Conservation (phyloP, 2,113 vertebrate species). For the Apistogramma diplotaenia region DNA sequence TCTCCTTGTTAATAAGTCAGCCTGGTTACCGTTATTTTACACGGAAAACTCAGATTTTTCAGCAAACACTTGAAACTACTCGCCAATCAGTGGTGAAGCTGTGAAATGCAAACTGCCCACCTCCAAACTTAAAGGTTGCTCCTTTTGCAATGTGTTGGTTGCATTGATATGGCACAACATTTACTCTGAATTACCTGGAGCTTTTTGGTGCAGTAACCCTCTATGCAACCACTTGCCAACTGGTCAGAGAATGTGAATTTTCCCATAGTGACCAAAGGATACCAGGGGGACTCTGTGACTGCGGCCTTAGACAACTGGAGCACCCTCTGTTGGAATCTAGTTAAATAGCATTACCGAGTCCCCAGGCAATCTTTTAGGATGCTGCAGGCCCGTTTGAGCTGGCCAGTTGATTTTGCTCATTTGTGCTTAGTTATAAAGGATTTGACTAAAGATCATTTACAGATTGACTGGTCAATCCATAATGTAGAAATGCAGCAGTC, state of each 20-base stretch:
- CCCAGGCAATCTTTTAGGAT: rapidly evolving
- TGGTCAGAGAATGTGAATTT: no score
- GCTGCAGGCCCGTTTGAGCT: not conserved
- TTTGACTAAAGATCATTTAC: rapidly evolving
- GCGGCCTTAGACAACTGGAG: no score
- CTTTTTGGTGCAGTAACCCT: no score
- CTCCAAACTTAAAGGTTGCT: not conserved
- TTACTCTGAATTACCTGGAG: not conserved
- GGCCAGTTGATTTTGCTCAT: no score
- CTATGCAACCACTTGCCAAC: no score
- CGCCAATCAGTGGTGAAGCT: no score
- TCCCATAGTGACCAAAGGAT: no score
- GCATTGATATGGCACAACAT: not conserved
- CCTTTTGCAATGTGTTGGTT: rapidly evolving
- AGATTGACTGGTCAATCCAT: no score
- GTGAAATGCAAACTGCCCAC: rapidly evolving
- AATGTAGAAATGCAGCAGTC: no score
- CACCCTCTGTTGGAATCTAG: no score
- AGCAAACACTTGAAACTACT: no score
- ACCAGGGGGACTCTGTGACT: no score
- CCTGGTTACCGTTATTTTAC: not conserved
- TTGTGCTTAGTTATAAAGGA: not conserved
- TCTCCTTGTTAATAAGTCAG: not conserved
- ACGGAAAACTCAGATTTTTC: not conserved
- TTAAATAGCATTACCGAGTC: not conserved